Evolutionary conservation across 2,888 invertebrate species (phyloP).

Genomic region (Tigriopus californicus): DNA sequence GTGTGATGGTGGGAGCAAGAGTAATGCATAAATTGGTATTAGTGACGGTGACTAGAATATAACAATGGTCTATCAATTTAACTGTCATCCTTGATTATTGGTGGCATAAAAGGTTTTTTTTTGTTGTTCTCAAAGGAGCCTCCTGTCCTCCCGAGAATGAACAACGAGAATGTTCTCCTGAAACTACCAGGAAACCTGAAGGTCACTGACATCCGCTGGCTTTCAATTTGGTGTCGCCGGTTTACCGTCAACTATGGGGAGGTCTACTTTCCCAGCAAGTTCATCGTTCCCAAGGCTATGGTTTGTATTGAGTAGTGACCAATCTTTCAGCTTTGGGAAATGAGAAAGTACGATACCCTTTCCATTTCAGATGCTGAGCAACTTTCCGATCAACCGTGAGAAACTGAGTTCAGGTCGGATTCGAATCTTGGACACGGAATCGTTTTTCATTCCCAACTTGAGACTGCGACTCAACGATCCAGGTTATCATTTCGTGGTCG

Average conservation of each 20-base stretch:
- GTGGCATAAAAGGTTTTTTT: too few relatives aligned
- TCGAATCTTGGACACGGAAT: not conserved
- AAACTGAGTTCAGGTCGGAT: not conserved
- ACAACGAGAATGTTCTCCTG: not conserved
- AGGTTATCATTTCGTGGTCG: not conserved
- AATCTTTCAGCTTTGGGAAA: too few relatives aligned
- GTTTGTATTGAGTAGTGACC: not conserved
- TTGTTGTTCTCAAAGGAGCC: not conserved
- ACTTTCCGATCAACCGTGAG: not conserved
- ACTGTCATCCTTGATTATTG: too few relatives aligned
- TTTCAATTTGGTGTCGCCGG: not conserved
- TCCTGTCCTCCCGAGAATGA: not conserved
- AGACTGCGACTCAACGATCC: not conserved
- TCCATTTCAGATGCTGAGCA: not conserved
- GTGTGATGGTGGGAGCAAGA: too few relatives aligned
- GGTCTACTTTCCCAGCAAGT: not conserved
- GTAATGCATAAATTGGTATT: too few relatives aligned
- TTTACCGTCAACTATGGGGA: constrained; percentile 3
- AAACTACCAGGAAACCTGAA: not conserved
- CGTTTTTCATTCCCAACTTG: not conserved
- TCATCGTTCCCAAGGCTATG: not conserved
- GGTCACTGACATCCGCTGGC: not conserved
- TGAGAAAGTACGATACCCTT: too few relatives aligned
- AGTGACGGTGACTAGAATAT: too few relatives aligned
- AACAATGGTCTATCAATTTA: too few relatives aligned